These are phyloP conservation scores for Hemibagrus wyckioides DNA, from an alignment of 2,113 vertebrate species.

Conservation along the genomic window DNA sequence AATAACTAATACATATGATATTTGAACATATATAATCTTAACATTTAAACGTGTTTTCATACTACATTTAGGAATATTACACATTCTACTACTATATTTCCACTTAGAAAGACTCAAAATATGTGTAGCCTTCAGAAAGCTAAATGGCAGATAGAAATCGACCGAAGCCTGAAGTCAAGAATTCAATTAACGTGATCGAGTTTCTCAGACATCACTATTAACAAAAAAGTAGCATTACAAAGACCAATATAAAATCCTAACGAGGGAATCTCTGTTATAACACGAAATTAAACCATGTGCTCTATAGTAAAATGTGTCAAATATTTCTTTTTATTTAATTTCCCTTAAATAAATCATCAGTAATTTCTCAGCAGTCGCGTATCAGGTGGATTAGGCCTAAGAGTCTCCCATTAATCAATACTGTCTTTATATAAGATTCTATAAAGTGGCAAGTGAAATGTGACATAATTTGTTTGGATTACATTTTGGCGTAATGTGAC, in stretches of 20 bases:
- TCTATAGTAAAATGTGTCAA: background rate
- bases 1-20: background rate
- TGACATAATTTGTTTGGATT: background rate
- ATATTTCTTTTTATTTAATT: background rate
- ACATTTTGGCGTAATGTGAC: background rate
- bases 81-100: background rate
- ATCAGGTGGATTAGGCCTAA: background rate
- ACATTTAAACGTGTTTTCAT: background rate
- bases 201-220: slow-evolving; percentile 27
- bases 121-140: background rate
- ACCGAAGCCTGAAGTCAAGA: slow-evolving; percentile 51
- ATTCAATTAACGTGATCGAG: slow-evolving; percentile 52
- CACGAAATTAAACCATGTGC: background rate
- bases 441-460: background rate
- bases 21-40: background rate
- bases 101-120: background rate
- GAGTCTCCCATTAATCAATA: background rate
- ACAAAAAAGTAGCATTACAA: background rate
- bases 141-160: slow-evolving; percentile 49
- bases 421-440: background rate
- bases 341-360: background rate
- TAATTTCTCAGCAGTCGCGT: too few species aligned
- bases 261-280: background rate
- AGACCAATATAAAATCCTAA: slow-evolving; percentile 16
- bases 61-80: background rate